Evolutionary conservation across 2,797 vertebrate species (phyloP), one percentile per base, ranked within the genome.

Genomic region (Hafferia zeledoni): DNA sequence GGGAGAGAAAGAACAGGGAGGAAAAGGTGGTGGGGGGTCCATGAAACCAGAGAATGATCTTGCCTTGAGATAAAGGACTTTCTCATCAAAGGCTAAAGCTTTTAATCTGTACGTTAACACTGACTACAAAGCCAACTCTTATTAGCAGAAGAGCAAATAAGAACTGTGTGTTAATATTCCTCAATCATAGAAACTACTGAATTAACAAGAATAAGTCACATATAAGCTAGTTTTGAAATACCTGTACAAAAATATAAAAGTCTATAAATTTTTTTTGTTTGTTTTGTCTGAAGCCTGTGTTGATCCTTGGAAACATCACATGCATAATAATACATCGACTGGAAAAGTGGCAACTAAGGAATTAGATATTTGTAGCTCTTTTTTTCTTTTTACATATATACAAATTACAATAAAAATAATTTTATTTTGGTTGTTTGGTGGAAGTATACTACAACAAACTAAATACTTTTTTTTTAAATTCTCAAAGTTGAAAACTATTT

Each of bases 191-290:
- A 98, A 98, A 98, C 98, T 97, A 98, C 93, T 93, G 87, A 97
- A 96, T 97, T 94, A 97, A 97, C 97, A 97, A 97, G 96, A 97
- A 96, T 98, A 98, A 98, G 97, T 98, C 98, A 98, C 98, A 90
- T 97, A 97, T 96, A 98, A 98, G 98, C 98, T 98, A 97, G 97
- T 98, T 97, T 97, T 27, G 97, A 98, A 98, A 98, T 98, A 98
- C 96, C 98, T 98, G 98, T 99, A 99, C 98, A 99, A 99, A 99
- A 99, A 99, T 99, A 99, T 98, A 99, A 98, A 98, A 98, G 97
- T 97, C 98, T 98, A 97, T 97, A 98, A 98, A 98, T 97, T 98
- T 98, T 97, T 97, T 97, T 97, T 39, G 39, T 69, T 97, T 95
- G 64, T 95, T 96, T 97, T 93, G 90, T 97, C 96, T 97, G 97